Percentiles rank a stretch among this genome's conserved stretches.
phyloP scores from a whole-genome alignment of 2,888 invertebrate genomes.

The Acheta domesticus region DNA sequence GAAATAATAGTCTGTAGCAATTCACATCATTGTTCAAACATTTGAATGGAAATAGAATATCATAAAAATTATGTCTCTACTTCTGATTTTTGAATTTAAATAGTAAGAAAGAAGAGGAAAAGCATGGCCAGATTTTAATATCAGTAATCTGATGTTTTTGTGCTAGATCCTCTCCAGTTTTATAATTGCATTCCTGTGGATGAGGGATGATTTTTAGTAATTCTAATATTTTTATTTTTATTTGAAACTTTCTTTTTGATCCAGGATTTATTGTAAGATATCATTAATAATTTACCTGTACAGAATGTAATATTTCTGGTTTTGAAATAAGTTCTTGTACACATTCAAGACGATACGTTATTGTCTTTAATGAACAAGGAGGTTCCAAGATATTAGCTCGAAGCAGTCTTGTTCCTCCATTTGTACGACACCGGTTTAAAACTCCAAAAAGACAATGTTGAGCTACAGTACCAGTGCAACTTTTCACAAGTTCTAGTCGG shows the following conservation, averaged over 20 bases:
- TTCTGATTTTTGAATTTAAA: not conserved
- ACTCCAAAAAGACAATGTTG: slow-evolving; percentile 59
- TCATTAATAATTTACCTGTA: slow-evolving; percentile 54
- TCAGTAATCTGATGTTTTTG: too few relatives aligned
- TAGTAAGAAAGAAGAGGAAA: not conserved
- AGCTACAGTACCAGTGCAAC: slow-evolving; percentile 48
- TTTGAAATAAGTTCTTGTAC: slow-evolving; percentile 72
- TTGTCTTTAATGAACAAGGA: slow-evolving; percentile 61
- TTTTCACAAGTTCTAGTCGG: slow-evolving; percentile 66
- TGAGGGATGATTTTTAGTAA: too few relatives aligned
- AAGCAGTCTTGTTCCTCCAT: slow-evolving; percentile 73
- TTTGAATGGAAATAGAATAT: too few relatives aligned
- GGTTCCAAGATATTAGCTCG: slow-evolving; percentile 80
- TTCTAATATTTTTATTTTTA: too few relatives aligned
- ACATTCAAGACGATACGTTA: slow-evolving; percentile 67
- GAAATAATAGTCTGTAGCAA: too few relatives aligned
- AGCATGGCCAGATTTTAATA: too few relatives aligned
- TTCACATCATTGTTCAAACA: too few relatives aligned
- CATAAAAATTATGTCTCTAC: too few relatives aligned
- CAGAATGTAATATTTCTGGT: slow-evolving; percentile 58
- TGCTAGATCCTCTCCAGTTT: too few relatives aligned
- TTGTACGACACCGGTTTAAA: slow-evolving; percentile 67
- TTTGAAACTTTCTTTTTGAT: not conserved
- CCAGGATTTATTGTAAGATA: not conserved
- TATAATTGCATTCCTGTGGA: too few relatives aligned